Conservation (phyloP, 2,888 invertebrate genomes). For the Chydorus sphaericus region DNA sequence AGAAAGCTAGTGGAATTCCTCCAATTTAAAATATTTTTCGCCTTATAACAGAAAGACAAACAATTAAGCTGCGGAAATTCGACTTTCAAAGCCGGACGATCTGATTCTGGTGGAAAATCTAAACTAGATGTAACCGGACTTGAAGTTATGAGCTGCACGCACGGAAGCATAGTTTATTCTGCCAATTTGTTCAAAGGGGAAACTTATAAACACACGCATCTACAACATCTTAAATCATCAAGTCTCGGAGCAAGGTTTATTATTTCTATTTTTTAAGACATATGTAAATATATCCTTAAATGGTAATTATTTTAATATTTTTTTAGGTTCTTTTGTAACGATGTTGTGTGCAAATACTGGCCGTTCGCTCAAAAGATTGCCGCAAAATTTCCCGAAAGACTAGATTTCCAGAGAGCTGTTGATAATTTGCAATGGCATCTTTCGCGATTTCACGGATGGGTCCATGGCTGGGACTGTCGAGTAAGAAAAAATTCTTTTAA, state of each 20-base stretch:
- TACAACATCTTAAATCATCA: neutral
- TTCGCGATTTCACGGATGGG: neutral
- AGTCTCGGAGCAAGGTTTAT: neutral
- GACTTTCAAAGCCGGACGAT: neutral
- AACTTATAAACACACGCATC: neutral
- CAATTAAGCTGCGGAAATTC: no score
- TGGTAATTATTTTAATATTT: no score
- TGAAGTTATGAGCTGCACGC: neutral
- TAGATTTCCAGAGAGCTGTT: neutral
- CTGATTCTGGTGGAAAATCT: neutral
- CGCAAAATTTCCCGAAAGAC: neutral
- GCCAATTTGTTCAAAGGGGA: neutral
- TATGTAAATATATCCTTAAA: no score
- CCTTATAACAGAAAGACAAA: no score
- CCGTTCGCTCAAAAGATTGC: neutral
- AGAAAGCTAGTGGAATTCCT: no score
- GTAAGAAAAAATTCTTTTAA: no score
- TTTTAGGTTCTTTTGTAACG: neutral
- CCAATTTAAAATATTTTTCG: no score
- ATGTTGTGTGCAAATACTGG: neutral
- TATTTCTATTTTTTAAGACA: no score
- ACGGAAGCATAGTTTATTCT: neutral
- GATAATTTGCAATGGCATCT: neutral
- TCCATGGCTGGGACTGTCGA: neutral
- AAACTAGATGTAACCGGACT: neutral